Conservation (phyloP, 2,113 vertebrate genomes). For the Bujurquina vittata region DNA sequence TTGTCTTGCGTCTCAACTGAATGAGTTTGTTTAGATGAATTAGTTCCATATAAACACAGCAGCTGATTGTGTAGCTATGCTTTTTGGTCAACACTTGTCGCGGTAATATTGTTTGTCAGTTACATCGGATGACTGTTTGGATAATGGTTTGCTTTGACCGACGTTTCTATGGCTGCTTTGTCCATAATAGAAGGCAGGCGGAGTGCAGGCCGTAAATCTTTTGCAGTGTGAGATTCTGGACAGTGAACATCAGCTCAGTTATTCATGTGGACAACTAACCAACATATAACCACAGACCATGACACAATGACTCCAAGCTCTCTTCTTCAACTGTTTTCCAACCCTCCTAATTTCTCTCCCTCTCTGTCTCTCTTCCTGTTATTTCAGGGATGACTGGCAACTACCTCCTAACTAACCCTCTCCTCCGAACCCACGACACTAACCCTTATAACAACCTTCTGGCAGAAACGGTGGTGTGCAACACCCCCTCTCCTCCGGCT, state of each 20-base stretch:
- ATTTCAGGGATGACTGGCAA: conserved; percentile 99
- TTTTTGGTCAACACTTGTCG: conserved; percentile 55
- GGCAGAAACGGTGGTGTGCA: conserved; percentile 99
- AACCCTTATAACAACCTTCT: conserved; percentile 99
- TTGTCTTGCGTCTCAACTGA: conserved; percentile 59
- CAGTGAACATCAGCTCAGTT: conserved; percentile 36
- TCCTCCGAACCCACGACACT: conserved; percentile 99
- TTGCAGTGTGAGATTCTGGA: conserved; percentile 36
- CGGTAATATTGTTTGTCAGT: conserved; percentile 68
- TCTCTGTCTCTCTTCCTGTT: conserved; percentile 87
- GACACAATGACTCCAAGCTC: conserved; percentile 7
- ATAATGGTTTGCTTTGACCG: conserved; percentile 41
- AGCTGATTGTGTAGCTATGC: conserved; percentile 54
- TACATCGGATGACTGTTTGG: conserved; percentile 57
- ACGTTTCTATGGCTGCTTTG: conserved; percentile 36
- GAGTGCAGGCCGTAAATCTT: conserved; percentile 45
- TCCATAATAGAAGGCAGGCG: conserved; percentile 40
- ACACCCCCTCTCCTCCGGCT: conserved; percentile 96
- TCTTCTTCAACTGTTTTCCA: conserved; percentile 19
- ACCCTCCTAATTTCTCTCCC: conserved; percentile 65
- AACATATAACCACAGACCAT: conserved; percentile 30
- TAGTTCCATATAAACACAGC: conserved; percentile 58
- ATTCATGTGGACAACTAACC: conserved; percentile 50
- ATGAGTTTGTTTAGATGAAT: conserved; percentile 64
- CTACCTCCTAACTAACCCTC: conserved; percentile 99